Evolutionary conservation across 2,113 vertebrate species (phyloP).

Genomic region (Petaurus breviceps): DNA sequence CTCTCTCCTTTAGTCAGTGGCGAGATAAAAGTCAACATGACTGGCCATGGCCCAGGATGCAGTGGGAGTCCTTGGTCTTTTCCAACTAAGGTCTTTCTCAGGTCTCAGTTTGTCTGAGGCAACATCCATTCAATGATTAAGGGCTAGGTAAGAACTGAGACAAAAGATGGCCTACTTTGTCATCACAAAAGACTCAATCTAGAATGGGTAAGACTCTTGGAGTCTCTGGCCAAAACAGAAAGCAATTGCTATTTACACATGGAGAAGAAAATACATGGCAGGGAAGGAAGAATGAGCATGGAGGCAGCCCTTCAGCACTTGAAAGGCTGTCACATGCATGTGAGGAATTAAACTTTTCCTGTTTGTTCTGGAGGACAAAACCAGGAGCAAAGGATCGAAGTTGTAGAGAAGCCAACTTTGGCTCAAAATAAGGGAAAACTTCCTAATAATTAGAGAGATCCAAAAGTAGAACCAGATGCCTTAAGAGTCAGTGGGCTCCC

Average conservation of each 20-base stretch:
- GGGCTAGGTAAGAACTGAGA: neutral
- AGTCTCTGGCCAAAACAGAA: neutral
- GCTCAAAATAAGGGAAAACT: neutral
- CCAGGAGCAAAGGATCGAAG: neutral
- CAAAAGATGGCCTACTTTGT: neutral
- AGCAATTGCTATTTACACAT: neutral
- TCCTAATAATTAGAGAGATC: neutral
- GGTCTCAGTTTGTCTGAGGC: neutral
- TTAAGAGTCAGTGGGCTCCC: neutral
- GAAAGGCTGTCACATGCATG: neutral
- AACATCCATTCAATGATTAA: neutral
- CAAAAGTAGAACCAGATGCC: neutral
- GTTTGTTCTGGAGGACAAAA: neutral
- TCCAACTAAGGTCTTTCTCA: neutral
- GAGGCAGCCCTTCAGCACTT: neutral
- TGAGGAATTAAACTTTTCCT: neutral
- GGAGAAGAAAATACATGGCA: neutral
- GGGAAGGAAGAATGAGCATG: neutral
- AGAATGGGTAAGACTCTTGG: neutral
- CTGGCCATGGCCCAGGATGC: neutral
- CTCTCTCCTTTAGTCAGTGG: neutral
- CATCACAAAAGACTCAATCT: neutral
- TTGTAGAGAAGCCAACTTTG: neutral
- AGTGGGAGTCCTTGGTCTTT: neutral
- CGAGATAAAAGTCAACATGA: neutral